phyloP scores from a whole-genome alignment of 1,140 invertebrate species.

The Bombus superbus region DNA sequence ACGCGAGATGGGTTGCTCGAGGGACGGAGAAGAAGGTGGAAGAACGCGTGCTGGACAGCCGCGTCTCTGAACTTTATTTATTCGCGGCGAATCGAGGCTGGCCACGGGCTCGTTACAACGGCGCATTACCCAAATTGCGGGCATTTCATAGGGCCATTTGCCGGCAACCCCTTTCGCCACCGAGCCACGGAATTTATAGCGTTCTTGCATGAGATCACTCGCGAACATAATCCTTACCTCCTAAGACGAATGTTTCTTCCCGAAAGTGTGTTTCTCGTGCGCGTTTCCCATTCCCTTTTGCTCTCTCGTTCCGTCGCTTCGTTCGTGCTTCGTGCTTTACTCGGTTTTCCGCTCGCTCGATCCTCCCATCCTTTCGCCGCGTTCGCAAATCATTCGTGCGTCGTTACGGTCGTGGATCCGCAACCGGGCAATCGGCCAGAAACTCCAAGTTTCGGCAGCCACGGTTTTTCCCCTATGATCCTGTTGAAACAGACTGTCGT shows the following conservation, averaged over 20 bases:
- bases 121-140: slow-evolving; percentile 70
- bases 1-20: not conserved
- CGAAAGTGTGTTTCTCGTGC: not conserved
- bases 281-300: not conserved
- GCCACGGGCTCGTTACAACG: slow-evolving; percentile 63
- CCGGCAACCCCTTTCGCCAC: slow-evolving; percentile 68
- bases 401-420: not conserved
- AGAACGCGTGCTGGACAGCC: too few relatives aligned
- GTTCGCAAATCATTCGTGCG: slow-evolving; percentile 21
- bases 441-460: not conserved
- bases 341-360: not conserved
- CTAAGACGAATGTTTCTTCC: slow-evolving; percentile 52
- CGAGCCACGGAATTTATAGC: slow-evolving; percentile 67
- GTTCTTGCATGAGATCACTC: slow-evolving; percentile 69
- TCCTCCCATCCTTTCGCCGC: not conserved
- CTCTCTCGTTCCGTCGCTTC: not conserved
- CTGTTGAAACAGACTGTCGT: too few relatives aligned
- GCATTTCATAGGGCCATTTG: slow-evolving; percentile 68
- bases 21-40: not conserved
- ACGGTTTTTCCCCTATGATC: too few relatives aligned
- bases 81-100: slow-evolving; percentile 5
- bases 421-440: not conserved
- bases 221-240: slow-evolving; percentile 62
- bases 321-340: too few relatives aligned
- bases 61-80: slow-evolving; percentile 26